Evolutionary conservation across 1,140 invertebrate species (phyloP).

Genomic region (Pseudoatta argentina): DNA sequence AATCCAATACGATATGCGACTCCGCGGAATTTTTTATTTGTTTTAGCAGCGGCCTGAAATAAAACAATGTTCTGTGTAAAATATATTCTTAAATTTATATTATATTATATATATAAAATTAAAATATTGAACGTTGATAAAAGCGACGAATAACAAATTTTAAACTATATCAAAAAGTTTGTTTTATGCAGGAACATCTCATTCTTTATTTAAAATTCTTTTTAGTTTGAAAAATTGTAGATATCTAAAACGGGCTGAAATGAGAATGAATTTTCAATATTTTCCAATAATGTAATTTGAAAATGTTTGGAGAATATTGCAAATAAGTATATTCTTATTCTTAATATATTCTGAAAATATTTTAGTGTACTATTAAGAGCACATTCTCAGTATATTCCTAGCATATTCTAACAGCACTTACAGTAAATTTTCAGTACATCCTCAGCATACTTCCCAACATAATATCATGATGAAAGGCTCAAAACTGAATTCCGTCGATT

Average conservation of each 20-base stretch:
- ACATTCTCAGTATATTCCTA: too few relatives aligned
- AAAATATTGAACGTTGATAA: neutral
- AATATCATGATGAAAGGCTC: too few relatives aligned
- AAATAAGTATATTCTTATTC: too few relatives aligned
- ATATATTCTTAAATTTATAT: neutral
- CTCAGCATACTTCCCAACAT: too few relatives aligned
- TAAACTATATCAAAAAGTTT: neutral
- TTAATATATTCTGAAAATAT: too few relatives aligned
- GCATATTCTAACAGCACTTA: too few relatives aligned
- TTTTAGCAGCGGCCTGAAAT: slow-evolving; percentile 93
- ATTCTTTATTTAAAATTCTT: neutral
- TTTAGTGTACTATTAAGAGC: too few relatives aligned
- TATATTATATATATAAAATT: neutral
- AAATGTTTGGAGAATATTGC: too few relatives aligned
- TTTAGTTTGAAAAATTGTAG: neutral
- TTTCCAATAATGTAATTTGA: too few relatives aligned
- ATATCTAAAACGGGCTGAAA: neutral
- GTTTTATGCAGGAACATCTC: neutral
- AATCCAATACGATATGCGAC: slow-evolving; percentile 96
- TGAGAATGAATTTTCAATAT: too few relatives aligned
- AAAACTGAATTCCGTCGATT: too few relatives aligned
- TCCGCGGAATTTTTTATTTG: slow-evolving; percentile 96
- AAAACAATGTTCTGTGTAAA: slow-evolving; percentile 44
- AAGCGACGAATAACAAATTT: neutral
- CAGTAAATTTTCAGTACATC: too few relatives aligned